Evolutionary conservation across 2,888 invertebrate genomes (phyloP).

Genomic region (Nemoura dubitans): DNA sequence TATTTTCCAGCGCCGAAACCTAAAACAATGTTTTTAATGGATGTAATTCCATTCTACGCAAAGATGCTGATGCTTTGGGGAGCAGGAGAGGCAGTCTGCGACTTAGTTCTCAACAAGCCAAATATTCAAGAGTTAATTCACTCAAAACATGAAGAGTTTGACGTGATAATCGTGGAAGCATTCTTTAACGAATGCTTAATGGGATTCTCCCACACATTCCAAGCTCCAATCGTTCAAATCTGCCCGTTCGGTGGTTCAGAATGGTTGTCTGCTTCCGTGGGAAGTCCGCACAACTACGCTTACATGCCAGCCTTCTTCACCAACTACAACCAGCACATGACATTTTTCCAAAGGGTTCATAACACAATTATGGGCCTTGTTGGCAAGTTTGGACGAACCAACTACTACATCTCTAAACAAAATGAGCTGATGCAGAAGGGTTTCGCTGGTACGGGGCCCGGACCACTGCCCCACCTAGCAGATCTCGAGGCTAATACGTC

Average conservation of each 20-base stretch:
- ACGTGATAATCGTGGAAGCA: constrained; percentile 45
- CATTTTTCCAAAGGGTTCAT: constrained; percentile 59
- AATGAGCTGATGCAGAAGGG: constrained; percentile 38
- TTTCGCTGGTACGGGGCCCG: constrained; percentile 33
- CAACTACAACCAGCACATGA: constrained; percentile 61
- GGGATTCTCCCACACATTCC: constrained; percentile 46
- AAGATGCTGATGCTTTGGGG: constrained; percentile 26
- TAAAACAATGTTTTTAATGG: background rate
- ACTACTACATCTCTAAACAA: constrained; percentile 42
- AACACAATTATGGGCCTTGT: constrained; percentile 59
- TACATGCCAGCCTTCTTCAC: constrained; percentile 64
- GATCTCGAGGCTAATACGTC: constrained; percentile 51
- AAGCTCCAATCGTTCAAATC: constrained; percentile 55
- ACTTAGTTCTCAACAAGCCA: background rate
- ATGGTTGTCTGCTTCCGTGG: constrained; percentile 62
- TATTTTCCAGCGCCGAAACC: background rate
- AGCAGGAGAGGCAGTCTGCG: constrained; percentile 23
- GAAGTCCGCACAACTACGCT: constrained; percentile 62
- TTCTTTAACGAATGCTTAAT: constrained; percentile 47
- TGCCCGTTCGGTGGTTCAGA: constrained; percentile 61
- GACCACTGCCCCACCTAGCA: constrained; percentile 47
- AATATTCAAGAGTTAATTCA: constrained; percentile 41
- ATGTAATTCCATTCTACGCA: background rate
- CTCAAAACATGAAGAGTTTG: constrained; percentile 45
- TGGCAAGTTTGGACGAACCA: background rate